Conservation (phyloP, 2,888 invertebrate genomes). For the Hetaerina titia region DNA sequence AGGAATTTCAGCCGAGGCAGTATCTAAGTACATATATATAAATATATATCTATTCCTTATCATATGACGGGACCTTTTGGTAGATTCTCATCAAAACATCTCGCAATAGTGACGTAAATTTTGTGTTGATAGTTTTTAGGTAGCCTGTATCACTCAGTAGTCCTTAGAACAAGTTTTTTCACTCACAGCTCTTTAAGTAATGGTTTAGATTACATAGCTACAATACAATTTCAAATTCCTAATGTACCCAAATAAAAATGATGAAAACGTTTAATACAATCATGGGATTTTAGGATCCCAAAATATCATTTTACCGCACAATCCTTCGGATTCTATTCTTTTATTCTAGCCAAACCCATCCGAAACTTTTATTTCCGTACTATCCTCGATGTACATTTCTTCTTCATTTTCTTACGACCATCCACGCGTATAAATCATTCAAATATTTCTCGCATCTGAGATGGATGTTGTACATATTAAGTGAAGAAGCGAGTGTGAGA, state of each 20-base stretch:
- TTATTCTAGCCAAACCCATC: slow-evolving; percentile 57
- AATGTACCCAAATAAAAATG: slow-evolving; percentile 58
- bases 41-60: slow-evolving; percentile 64
- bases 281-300: slow-evolving; percentile 47
- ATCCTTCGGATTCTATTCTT: slow-evolving; percentile 56
- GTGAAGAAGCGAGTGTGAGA: slow-evolving; percentile 62
- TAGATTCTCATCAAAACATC: slow-evolving; percentile 65
- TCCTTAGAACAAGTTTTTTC: slow-evolving; percentile 66
- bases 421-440: slow-evolving; percentile 61
- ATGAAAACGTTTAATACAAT: slow-evolving; percentile 62
- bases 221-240: slow-evolving; percentile 63
- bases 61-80: slow-evolving; percentile 67
- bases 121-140: slow-evolving; percentile 65
- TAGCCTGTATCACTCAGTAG: slow-evolving; percentile 66
- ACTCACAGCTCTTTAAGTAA: slow-evolving; percentile 65
- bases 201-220: slow-evolving; percentile 64
- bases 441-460: slow-evolving; percentile 64
- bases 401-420: slow-evolving; percentile 55
- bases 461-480: slow-evolving; percentile 63
- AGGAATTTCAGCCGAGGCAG: slow-evolving; percentile 62
- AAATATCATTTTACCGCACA: slow-evolving; percentile 67
- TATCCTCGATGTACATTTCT: slow-evolving; percentile 56
- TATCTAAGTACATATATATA: slow-evolving; percentile 42
- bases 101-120: slow-evolving; percentile 65
- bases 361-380: slow-evolving; percentile 50